Conservation (phyloP, 2,113 vertebrate species). For the Cygnus atratus region DNA sequence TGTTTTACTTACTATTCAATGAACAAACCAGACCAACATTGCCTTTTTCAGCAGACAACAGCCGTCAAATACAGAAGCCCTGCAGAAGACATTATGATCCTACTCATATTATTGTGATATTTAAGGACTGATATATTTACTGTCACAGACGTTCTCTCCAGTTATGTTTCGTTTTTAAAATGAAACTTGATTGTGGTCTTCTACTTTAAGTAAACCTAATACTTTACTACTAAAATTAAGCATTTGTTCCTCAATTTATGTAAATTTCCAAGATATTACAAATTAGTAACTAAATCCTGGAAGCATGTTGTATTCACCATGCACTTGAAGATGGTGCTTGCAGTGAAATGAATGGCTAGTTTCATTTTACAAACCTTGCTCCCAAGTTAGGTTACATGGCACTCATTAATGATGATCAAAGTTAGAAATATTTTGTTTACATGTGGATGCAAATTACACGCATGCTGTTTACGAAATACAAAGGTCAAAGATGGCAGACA, state of each 20-base stretch:
- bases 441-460: not conserved
- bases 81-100: not conserved
- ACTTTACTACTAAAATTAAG: not conserved
- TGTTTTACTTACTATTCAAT: not conserved
- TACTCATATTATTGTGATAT: not conserved
- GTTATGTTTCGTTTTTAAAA: not conserved
- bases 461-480: not conserved
- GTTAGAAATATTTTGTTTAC: not conserved
- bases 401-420: not conserved
- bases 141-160: not conserved
- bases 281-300: not conserved
- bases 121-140: not conserved
- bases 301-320: not conserved
- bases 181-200: not conserved
- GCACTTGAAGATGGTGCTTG: conserved; percentile 14
- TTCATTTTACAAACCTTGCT: not conserved
- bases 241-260: not conserved
- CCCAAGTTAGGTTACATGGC: not conserved
- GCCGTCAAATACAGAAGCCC: not conserved
- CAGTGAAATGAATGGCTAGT: conserved; percentile 9
- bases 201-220: not conserved
- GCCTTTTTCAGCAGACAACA: not conserved
- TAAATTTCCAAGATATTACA: not conserved
- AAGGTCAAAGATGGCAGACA: not conserved
- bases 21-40: not conserved